Evolutionary conservation across 2,113 vertebrate genomes (phyloP), one percentile per base, ranked within the genome.

Genomic region (Perccottus glenii): DNA sequence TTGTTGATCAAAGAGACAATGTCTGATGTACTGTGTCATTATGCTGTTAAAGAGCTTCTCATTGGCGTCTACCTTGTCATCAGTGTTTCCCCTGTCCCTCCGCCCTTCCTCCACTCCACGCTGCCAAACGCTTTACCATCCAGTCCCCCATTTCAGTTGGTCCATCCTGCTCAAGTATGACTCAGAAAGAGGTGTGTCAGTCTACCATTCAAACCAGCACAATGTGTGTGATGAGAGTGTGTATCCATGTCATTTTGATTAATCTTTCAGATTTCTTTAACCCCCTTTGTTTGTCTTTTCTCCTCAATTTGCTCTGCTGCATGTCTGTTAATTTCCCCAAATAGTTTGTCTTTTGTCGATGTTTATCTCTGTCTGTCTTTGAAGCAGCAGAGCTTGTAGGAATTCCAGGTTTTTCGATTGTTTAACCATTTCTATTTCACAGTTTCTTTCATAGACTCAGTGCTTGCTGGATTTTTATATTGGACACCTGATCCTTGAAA

Each of bases 161-260:
- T 86, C 85, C 92, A 91, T 92, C 75, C 82, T 81, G 86, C 90
- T 92, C 92, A 94, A 94, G 90, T 93, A 93, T 93, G 93, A 93
- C 93, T 94, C 93, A 93, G 93, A 94, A 94, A 94, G 91, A 92
- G 83, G 90, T 89, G 90, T 91, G 90, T 92, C 81, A 83, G 91
- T 91, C 89, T 90, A 83, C 88, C 77, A 83, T 85, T 78, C 88
- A 84, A 83, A 77, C 77, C 87, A 81, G 92, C 83, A 81, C 64
- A 67, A 48, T 86, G 52, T 89, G 73, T 87, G 63, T 73, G 43
- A 52, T 9, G n/a, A 11, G 64, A 65, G 71, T 70, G 66, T 81
- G 76, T 80, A 75, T 59, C 75, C 87, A 88, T 88, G 76, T 88
- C 92, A 92, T 91, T 90, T 84, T 85, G 64, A 80, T 83, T 73